These are phyloP conservation scores for Scaptomyza tumidula DNA, from an alignment of 2,888 invertebrate species.

Conservation along the genomic window DNA sequence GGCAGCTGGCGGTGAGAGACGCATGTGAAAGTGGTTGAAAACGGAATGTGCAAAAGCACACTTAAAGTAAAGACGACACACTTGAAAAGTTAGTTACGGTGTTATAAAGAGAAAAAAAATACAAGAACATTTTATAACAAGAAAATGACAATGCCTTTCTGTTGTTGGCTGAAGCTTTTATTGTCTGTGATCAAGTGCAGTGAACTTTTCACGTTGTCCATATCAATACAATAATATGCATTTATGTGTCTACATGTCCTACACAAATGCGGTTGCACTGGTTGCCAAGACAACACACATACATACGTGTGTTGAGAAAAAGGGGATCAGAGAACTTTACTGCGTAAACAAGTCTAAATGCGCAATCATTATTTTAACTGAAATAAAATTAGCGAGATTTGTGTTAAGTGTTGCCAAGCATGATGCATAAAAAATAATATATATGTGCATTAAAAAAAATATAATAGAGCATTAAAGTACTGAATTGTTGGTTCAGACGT, in stretches of 20 bases:
- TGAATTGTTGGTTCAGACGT: slow-evolving; percentile 18
- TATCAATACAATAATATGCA: slow-evolving; percentile 9
- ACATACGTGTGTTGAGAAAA: not conserved
- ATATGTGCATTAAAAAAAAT: not conserved
- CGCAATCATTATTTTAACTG: slow-evolving; percentile 1
- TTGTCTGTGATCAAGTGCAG: slow-evolving; percentile 50
- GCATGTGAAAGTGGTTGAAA: slow-evolving; percentile 49
- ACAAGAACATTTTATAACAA: slow-evolving; percentile 35
- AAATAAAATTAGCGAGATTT: slow-evolving; percentile 18
- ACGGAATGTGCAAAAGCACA: slow-evolving; percentile 41
- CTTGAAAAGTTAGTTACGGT: slow-evolving; percentile 34
- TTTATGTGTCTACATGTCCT: not conserved
- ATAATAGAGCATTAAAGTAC: slow-evolving; percentile 1
- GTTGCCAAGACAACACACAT: slow-evolving; percentile 20
- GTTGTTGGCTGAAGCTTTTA: slow-evolving; percentile 21
- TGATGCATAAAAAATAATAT: slow-evolving; percentile 7
- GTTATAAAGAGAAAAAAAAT: slow-evolving; percentile 21
- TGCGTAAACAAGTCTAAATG: slow-evolving; percentile 11
- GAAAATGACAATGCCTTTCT: slow-evolving; percentile 29
- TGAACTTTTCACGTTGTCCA: slow-evolving; percentile 55
- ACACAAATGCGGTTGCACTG: not conserved
- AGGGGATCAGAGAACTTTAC: slow-evolving; percentile 1
- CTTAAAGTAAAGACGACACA: slow-evolving; percentile 32
- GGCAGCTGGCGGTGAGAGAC: slow-evolving; percentile 37
- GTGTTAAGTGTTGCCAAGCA: slow-evolving; percentile 1